Evolutionary conservation across 2,888 invertebrate genomes (phyloP), one percentile per base, ranked within the genome.

Genomic region (Cancer borealis): DNA sequence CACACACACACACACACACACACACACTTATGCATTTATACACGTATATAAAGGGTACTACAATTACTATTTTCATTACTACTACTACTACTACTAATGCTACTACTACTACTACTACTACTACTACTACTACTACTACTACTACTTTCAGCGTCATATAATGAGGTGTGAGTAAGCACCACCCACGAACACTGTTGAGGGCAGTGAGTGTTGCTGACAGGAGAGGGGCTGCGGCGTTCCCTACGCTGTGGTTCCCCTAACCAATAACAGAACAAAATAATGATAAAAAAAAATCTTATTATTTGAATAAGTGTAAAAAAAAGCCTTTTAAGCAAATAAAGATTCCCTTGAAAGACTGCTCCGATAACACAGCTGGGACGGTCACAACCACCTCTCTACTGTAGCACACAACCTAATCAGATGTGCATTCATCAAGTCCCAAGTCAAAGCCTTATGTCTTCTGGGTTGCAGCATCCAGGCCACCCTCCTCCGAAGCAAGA

Each of bases 1-100:
- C 39, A 88, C 39, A 17, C 45, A 88, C 45, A 88, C 30, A 6
- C 21, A 39, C 46, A 10, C 17, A 26, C 6, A 39, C 17, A 2
- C 47, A 47, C 47, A 21, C 26, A 84, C 39, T 10, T 3, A 84
- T 26, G 30, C 46, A 26, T n/a, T 3, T 49, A 90, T 49, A 47
- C 21, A 54, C 54, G 6, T 17, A 12, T 54, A 14, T 17, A 39
- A 49, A 47, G 4, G n/a, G 6, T 47, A 89, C 89, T 49, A 49
- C 49, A 49, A 89, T 49, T 84, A 92, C 84, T 73, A 92, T 46
- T 84, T 79, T 21, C n/a, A 46, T 46, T 66, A 79, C 66, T 66
- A 30, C 60, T 91, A 91, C 91, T 91, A 91, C 26, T 91, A 91
- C 91, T 91, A 91, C 66, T 91, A 91, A 66, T 66, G 8, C 60